These are phyloP conservation scores for Oryctolagus cuniculus DNA, from an alignment of 2,113 vertebrate species.

Conservation along the genomic window DNA sequence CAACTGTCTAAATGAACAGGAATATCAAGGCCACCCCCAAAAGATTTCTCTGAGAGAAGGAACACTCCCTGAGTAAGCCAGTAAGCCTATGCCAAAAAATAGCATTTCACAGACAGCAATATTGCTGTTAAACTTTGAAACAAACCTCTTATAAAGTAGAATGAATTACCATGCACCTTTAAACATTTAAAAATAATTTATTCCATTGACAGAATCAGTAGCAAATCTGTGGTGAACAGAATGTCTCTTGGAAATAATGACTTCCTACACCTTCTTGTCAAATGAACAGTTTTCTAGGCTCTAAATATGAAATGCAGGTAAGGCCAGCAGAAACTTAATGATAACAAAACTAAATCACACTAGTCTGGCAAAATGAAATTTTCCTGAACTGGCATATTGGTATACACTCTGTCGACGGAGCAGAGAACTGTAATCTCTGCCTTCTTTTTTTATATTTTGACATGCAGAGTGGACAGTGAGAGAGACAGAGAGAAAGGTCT, in stretches of 20 bases:
- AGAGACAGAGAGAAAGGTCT: too few relatives aligned
- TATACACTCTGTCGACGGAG: neutral
- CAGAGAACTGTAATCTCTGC: neutral
- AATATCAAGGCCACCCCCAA: neutral
- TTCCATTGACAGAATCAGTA: neutral
- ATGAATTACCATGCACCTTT: neutral
- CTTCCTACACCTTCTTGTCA: neutral
- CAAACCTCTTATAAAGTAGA: neutral
- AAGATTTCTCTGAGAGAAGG: neutral
- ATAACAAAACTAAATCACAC: neutral
- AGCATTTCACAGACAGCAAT: neutral
- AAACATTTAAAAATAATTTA: conserved; percentile 33
- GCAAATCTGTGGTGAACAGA: neutral
- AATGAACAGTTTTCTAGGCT: neutral
- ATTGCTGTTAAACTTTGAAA: neutral
- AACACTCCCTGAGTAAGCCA: neutral
- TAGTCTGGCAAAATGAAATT: neutral
- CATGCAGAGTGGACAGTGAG: too few relatives aligned
- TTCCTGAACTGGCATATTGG: neutral
- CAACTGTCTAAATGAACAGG: neutral
- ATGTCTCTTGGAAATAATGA: neutral
- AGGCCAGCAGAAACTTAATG: neutral
- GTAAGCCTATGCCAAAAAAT: neutral
- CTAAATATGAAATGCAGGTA: neutral
- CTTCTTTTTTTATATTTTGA: too few relatives aligned